These are phyloP conservation scores for Ranitomeya imitator DNA, from an alignment of 2,113 vertebrate species.

Conservation along the genomic window DNA sequence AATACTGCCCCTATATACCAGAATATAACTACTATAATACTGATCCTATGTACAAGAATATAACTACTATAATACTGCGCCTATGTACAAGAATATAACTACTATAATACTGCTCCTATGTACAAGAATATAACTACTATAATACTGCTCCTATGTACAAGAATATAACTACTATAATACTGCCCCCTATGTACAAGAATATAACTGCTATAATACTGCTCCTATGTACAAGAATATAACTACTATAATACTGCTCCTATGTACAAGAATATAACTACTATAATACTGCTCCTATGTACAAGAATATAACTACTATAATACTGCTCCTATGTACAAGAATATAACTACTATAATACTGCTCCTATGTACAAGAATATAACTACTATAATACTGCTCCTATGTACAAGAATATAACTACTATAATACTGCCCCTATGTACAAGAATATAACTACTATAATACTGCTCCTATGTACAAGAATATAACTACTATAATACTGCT, in stretches of 20 bases:
- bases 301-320: slow-evolving; percentile 6
- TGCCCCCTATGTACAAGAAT: not conserved
- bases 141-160: not conserved
- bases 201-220: slow-evolving; percentile 14
- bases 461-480: not conserved
- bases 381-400: not conserved
- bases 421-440: not conserved
- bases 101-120: not conserved
- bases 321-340: no score
- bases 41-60: no score
- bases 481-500: not conserved
- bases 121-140: slow-evolving; percentile 2
- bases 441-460: no score
- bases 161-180: not conserved
- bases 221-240: no score
- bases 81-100: not conserved
- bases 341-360: no score
- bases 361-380: not conserved
- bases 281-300: not conserved
- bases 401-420: not conserved
- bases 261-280: not conserved
- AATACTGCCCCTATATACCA: not conserved
- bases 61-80: no score
- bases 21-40: slow-evolving; percentile 6
- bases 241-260: not conserved